These are phyloP conservation scores for Camptogramma bilineatum DNA, from an alignment of 2,888 invertebrate genomes.

Conservation along the genomic window DNA sequence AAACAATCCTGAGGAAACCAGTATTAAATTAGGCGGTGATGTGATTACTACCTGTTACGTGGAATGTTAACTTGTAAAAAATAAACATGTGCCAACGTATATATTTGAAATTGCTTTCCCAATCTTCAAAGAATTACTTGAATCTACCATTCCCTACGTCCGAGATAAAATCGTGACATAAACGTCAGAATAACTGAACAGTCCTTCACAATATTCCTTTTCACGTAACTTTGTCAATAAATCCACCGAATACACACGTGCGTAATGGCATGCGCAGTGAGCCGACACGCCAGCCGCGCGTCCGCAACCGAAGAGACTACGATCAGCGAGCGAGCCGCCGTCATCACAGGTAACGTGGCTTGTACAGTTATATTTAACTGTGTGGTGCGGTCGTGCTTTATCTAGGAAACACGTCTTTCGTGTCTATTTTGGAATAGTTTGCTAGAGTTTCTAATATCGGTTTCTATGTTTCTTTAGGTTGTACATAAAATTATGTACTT, in stretches of 20 bases:
- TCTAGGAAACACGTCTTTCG: background rate
- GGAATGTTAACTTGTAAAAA: background rate
- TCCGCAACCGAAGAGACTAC: constrained; percentile 69
- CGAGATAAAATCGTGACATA: background rate
- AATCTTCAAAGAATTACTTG: background rate
- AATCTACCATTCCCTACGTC: background rate
- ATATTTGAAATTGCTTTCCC: too few species aligned
- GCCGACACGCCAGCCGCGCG: constrained; percentile 78
- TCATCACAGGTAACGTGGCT: constrained; percentile 56
- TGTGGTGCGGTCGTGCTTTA: constrained; percentile 30
- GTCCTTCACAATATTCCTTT: background rate
- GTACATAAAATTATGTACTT: background rate
- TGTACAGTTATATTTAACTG: constrained; percentile 15
- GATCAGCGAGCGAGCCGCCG: constrained; percentile 63
- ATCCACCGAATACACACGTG: constrained; percentile 38
- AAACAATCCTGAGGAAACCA: background rate
- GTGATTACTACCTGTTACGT: too few species aligned
- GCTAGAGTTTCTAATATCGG: background rate
- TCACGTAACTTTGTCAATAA: constrained; percentile 3
- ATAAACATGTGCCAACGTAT: background rate
- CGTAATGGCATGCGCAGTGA: constrained; percentile 76
- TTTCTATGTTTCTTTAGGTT: background rate
- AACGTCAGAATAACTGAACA: background rate
- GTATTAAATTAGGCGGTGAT: background rate
- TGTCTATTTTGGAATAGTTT: background rate